Percentiles rank a stretch among this genome's conserved stretches.
phyloP scores from a whole-genome alignment of 2,113 vertebrate genomes.

The Strigops habroptila region DNA sequence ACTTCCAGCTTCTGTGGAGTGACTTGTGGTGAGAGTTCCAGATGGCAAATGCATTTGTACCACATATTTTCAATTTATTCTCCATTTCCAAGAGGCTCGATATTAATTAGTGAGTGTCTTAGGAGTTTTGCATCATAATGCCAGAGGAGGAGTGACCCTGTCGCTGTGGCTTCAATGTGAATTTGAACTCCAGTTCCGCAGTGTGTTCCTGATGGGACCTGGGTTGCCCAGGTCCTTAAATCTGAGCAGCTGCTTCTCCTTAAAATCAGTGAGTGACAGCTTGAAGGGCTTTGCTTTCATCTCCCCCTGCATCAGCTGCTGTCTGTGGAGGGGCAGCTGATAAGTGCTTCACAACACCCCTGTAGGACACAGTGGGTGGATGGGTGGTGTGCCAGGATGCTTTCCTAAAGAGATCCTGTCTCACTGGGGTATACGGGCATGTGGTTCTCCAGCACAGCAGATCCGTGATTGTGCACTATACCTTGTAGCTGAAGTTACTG shows the following conservation, averaged over 20 bases:
- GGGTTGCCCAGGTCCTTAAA: not conserved
- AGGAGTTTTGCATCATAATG: not conserved
- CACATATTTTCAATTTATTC: not conserved
- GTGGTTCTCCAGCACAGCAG: not conserved
- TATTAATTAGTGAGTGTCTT: not conserved
- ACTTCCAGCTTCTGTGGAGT: not conserved
- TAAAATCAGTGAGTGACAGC: not conserved
- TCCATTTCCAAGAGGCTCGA: not conserved
- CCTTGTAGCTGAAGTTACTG: not conserved
- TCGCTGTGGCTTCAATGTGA: not conserved
- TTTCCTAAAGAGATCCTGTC: not conserved
- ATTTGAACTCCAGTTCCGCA: not conserved
- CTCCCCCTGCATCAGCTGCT: not conserved
- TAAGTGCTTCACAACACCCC: not conserved
- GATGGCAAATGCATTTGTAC: not conserved
- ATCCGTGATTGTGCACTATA: not conserved
- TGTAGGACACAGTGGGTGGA: not conserved
- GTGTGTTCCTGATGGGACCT: not conserved
- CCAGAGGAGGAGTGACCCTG: not conserved
- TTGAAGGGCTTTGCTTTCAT: no score
- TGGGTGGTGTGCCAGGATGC: not conserved
- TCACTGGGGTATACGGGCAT: fast-evolving
- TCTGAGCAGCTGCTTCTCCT: not conserved
- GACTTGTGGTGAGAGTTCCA: not conserved
- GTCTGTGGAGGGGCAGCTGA: not conserved